Conservation (phyloP, 1,140 invertebrate genomes). For the Drosophila kanapiae region DNA sequence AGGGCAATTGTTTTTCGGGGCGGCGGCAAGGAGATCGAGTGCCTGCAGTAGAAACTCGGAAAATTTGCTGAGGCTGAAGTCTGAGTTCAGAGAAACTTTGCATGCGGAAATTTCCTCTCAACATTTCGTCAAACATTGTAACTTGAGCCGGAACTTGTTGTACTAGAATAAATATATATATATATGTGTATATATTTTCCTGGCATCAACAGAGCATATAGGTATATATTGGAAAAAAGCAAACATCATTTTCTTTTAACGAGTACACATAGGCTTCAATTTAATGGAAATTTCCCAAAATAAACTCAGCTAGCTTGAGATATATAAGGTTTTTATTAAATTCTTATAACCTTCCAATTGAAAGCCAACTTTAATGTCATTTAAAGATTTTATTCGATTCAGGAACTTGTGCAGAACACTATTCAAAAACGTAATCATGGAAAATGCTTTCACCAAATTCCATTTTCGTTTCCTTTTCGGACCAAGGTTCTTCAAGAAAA, state of each 20-base stretch:
- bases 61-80: conserved; percentile 12
- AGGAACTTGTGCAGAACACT: not conserved
- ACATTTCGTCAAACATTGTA: conserved; percentile 18
- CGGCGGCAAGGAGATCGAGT: not conserved
- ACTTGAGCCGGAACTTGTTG: not conserved
- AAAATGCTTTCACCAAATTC: conserved; percentile 5
- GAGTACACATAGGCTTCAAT: not conserved
- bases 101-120: conserved; percentile 11
- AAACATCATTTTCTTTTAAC: not conserved
- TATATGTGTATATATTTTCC: not conserved
- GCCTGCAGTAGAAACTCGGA: conserved; percentile 10
- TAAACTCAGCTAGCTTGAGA: too few relatives aligned
- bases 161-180: not conserved
- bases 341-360: not conserved
- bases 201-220: not conserved
- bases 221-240: not conserved
- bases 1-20: conserved; percentile 38
- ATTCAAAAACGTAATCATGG: conserved; percentile 1
- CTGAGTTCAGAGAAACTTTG: conserved; percentile 3
- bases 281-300: too few relatives aligned
- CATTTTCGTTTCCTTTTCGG: not conserved
- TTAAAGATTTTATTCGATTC: not conserved
- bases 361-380: not conserved
- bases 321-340: too few relatives aligned
- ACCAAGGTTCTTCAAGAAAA: not conserved